Evolutionary conservation across 2,888 invertebrate species (phyloP), one percentile per base, ranked within the genome.

Genomic region (Trissonchulus sp.): DNA sequence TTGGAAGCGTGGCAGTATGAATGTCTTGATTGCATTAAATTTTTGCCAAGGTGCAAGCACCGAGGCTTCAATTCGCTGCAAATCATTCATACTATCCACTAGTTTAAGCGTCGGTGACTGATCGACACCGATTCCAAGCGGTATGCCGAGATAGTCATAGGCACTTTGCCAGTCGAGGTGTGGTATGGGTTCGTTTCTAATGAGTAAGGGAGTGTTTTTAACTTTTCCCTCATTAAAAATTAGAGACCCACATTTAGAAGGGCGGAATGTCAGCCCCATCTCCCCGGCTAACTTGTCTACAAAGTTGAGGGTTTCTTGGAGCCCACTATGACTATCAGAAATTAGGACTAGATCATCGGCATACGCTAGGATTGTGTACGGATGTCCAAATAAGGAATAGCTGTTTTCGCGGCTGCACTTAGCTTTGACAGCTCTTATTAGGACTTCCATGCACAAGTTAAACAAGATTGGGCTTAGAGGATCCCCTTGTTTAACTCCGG

Each of bases 391-490:
- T 15, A 68, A 23, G 8, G 48, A 48, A 48, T 48, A 48, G 3
- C 48, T 23, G 23, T 0, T n/a, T 48, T 48, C 48, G 8, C 23
- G 48, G 23, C 48, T 23, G 23, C 8, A 48, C 48, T 48, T 48
- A 15, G 8, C 48, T 36, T 73, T 28, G 3, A 75, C 15, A 1
- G 74, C 28, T 63, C 77, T 31, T 0, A 77, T 1, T 8, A 84
- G 62, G 1, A 81, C 80, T 73, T 84, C 83, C 15, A 82, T 74
- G 2, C 80, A 78, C 1, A 86, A 75, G 76, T 84, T 83, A 77
- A 85, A 84, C 0, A 84, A 36, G 1, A 84, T 79, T 0, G 83
- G 82, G 72, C 81, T 82, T 0, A 83, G 74, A 1, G 85, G 84
- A 73, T 80, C 81, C 1, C 84, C 85, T 78, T 84, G 83, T 1